These are phyloP conservation scores for Tetragnatha montana DNA, from an alignment of 2,888 invertebrate genomes.

Conservation along the genomic window DNA sequence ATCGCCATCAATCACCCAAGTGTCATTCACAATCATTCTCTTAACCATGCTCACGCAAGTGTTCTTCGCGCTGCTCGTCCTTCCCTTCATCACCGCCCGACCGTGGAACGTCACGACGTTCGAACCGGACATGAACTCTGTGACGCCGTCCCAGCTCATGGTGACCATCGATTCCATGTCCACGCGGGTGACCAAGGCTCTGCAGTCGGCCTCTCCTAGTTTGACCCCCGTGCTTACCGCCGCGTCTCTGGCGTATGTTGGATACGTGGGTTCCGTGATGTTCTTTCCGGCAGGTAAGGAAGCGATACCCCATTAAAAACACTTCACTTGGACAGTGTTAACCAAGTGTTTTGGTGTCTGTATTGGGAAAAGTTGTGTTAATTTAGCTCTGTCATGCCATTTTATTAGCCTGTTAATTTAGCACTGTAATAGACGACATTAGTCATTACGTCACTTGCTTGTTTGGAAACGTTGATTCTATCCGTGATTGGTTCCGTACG, in stretches of 20 bases:
- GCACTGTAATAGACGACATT: no score
- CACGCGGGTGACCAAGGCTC: conserved; percentile 5
- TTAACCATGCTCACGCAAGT: background rate
- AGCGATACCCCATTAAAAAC: no score
- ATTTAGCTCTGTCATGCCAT: no score
- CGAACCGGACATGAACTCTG: conserved; percentile 7
- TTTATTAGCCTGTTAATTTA: no score
- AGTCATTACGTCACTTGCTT: no score
- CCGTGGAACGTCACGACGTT: conserved; percentile 33
- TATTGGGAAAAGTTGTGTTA: no score
- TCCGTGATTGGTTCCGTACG: no score
- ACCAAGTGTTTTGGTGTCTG: no score
- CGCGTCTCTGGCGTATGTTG: conserved; percentile 34
- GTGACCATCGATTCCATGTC: conserved; percentile 45
- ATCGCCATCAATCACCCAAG: no score
- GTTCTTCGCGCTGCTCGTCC: conserved; percentile 2
- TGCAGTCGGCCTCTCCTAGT: conserved; percentile 22
- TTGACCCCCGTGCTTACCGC: conserved; percentile 31
- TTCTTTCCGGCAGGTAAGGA: background rate
- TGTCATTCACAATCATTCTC: no score
- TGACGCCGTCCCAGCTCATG: conserved; percentile 13
- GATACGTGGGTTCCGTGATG: conserved; percentile 52
- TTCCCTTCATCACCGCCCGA: conserved; percentile 7
- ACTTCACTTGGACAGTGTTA: no score
- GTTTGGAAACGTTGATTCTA: no score